Evolutionary conservation across 1,140 invertebrate species (phyloP), one percentile per base, ranked within the genome.

Genomic region (Probaryconus sp.): DNA sequence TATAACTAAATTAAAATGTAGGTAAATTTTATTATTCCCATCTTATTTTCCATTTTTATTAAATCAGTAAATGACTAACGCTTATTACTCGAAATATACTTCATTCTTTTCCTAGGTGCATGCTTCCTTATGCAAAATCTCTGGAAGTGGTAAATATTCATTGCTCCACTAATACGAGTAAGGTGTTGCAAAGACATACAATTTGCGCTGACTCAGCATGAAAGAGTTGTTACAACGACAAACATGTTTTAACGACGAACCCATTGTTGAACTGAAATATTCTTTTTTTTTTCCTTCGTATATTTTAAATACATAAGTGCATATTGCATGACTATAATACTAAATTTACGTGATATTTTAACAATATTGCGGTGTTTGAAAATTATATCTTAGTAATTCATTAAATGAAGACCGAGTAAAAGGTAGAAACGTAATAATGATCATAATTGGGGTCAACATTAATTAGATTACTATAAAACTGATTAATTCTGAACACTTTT

Each of bases 91-190:
- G 3, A 24, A 24, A 24, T 24, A 24, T 24, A 24, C 21, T 4
- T 24, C 21, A 18, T 38, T 38, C 9, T 38, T 5, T 38, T 18
- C 2, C 11, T 1, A n/a, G 11, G 45, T 11, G 13, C n/a, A n/a
- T n/a, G n/a, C n/a, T 48, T 48, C 45, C 3, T 31, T 35, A 50
- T 50, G 47, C 47, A 35, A 50, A 35, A 17, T 50, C 16, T 2
- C 31, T 50, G 47, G 47, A 50, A 33, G 47, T 50, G 13, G 48
- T 51, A 51, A 51, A 51, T 51, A 51, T 51, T 38, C 48, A 51
- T 51, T 37, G 48, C 33, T 38, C 21, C 21, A 7, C 20, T 50
- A 50, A 51, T 51, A 51, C 48, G 20, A 37, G 20, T 38, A 51
- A 37, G 20, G 31, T 51, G 48, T 51, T 51, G 16, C 48, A 51